Conservation (phyloP, 1,140 invertebrate species). For the Tetramorium simillimum region DNA sequence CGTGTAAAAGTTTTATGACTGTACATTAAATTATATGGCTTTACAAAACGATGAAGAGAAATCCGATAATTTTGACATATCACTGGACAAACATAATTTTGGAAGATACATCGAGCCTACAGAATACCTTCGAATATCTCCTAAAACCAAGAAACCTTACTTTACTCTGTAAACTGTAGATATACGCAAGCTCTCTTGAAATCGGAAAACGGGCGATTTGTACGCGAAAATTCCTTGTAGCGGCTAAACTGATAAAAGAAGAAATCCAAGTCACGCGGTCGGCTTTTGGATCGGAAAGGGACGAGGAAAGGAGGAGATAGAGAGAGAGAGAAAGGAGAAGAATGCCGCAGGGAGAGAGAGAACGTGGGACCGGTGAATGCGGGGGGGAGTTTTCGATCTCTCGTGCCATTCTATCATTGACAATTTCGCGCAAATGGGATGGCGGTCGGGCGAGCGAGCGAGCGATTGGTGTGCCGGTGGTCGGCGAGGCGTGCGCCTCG, state of each 20-base stretch:
- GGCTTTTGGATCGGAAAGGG: conserved; percentile 9
- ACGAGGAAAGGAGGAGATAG: not conserved
- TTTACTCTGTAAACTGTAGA: not conserved
- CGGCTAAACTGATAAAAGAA: conserved; percentile 8
- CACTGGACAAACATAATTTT: not conserved
- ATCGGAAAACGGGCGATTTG: not conserved
- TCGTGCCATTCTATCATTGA: conserved; percentile 83
- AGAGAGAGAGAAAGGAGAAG: conserved; percentile 16
- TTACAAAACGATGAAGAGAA: not conserved
- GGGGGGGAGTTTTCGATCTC: conserved; percentile 82
- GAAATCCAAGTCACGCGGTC: not conserved
- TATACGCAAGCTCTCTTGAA: not conserved
- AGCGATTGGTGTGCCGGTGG: conserved; percentile 56
- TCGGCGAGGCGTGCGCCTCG: conserved; percentile 78
- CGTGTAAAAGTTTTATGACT: not conserved
- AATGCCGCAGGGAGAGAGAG: conserved; percentile 25
- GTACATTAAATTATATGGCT: not conserved
- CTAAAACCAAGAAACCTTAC: not conserved
- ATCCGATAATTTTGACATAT: not conserved
- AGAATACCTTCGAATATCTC: not conserved
- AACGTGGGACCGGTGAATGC: conserved; percentile 70
- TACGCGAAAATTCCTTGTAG: not conserved
- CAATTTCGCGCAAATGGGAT: conserved; percentile 84
- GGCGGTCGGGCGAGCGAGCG: conserved; percentile 58
- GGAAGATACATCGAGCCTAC: not conserved